Evolutionary conservation across 1,140 invertebrate species (phyloP).

Genomic region (Caenorhabditis latens): DNA sequence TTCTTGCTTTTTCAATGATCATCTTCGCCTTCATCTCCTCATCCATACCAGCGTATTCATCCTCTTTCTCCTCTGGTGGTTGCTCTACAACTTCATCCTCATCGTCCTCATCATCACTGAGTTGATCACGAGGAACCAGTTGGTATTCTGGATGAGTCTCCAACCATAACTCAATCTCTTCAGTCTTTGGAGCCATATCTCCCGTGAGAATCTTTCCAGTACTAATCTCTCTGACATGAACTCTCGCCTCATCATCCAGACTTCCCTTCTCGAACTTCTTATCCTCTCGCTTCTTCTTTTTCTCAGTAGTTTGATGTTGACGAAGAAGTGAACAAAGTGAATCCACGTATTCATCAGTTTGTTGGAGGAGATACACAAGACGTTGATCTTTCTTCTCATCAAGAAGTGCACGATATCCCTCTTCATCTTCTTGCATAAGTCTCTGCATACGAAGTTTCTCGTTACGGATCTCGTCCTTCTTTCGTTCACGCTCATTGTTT

Average conservation of each 20-base stretch:
- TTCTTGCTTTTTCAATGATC: constrained; percentile 76
- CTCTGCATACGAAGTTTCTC: constrained; percentile 98
- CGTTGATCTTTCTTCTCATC: constrained; percentile 99
- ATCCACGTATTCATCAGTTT: constrained; percentile 98
- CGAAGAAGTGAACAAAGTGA: constrained; percentile 83
- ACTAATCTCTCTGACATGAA: constrained; percentile 88
- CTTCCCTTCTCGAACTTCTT: constrained; percentile 53
- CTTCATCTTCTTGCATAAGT: constrained; percentile 88
- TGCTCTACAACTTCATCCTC: constrained; percentile 82
- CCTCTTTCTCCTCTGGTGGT: constrained; percentile 49
- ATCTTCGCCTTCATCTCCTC: constrained; percentile 75
- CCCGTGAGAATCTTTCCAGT: constrained; percentile 87
- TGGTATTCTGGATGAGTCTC: constrained; percentile 85
- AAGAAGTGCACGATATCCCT: constrained; percentile 89
- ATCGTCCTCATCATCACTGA: constrained; percentile 73
- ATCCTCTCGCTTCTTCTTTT: constrained; percentile 76
- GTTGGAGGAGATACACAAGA: constrained; percentile 93
- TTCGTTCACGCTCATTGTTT: constrained; percentile 97
- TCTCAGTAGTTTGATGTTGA: constrained; percentile 76
- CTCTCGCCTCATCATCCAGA: constrained; percentile 78
- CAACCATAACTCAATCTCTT: constrained; percentile 86
- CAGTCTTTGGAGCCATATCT: constrained; percentile 90
- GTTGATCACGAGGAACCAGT: constrained; percentile 78
- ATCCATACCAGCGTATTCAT: constrained; percentile 71
- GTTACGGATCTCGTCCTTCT: constrained; percentile 97